Conservation (phyloP, 2,113 vertebrate species). For the Takifugu flavidus region DNA sequence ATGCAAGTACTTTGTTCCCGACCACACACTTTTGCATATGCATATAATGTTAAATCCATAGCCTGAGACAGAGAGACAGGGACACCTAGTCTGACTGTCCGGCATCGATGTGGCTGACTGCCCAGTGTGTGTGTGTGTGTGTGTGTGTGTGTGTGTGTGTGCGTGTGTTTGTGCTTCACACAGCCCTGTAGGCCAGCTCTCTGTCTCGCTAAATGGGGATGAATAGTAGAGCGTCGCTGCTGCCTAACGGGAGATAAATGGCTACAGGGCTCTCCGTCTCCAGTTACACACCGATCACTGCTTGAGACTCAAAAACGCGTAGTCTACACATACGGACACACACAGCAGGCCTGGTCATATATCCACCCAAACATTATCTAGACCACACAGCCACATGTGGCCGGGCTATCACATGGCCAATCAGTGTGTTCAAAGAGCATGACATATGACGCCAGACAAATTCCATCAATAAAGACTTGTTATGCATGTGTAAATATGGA, state of each 20-base stretch:
- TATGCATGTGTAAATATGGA: conserved; percentile 2
- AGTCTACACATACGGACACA: conserved; percentile 2
- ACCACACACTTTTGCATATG: conserved; percentile 2
- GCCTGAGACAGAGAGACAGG: background rate
- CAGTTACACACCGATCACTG: conserved; percentile 47
- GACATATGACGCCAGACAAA: conserved; percentile 11
- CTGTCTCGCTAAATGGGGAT: conserved; percentile 64
- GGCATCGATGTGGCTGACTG: background rate
- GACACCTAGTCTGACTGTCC: conserved; percentile 13
- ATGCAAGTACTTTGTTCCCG: background rate
- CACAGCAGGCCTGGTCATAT: conserved; percentile 4
- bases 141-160: conserved; percentile 21
- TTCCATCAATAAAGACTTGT: conserved; percentile 8
- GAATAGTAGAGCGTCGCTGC: conserved; percentile 53
- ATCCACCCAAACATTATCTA: conserved; percentile 30
- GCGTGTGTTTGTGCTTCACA: conserved; percentile 39
- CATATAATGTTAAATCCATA: conserved; percentile 15
- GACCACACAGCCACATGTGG: conserved; percentile 14
- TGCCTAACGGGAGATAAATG: conserved; percentile 56
- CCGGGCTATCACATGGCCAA: conserved; percentile 6
- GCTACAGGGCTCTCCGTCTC: conserved; percentile 41
- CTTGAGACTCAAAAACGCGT: conserved; percentile 14
- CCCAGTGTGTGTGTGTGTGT: conserved; percentile 3
- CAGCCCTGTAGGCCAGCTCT: conserved; percentile 52
- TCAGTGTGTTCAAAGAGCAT: conserved; percentile 16